These are phyloP conservation scores for Antheraea yamamai DNA, from an alignment of 2,888 invertebrate species.

Conservation along the genomic window DNA sequence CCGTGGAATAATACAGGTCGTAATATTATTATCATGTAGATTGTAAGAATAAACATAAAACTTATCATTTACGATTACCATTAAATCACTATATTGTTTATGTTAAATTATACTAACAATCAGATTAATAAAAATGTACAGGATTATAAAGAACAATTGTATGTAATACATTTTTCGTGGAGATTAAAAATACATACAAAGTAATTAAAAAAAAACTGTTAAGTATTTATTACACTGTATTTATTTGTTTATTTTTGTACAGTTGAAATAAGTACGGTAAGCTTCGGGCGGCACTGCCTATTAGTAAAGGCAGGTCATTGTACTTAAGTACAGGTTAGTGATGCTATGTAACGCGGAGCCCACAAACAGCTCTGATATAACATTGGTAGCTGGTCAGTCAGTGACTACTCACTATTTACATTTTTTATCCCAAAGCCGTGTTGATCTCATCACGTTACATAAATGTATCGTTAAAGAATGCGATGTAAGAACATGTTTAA, in stretches of 20 bases:
- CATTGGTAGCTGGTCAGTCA: constrained; percentile 11
- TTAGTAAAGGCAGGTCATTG: background rate
- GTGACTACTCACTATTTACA: constrained; percentile 17
- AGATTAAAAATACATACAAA: background rate
- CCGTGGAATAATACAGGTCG: background rate
- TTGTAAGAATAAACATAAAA: background rate
- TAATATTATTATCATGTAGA: background rate
- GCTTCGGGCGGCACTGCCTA: background rate
- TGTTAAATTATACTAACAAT: background rate
- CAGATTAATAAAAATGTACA: background rate
- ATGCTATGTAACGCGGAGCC: constrained; percentile 31
- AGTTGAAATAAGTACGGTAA: background rate
- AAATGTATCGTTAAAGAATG: constrained; percentile 12
- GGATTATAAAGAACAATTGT: background rate
- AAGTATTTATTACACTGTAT: background rate
- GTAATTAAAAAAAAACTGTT: background rate
- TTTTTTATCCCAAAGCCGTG: constrained; percentile 9
- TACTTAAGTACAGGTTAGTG: constrained; percentile 4
- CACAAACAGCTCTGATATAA: constrained; percentile 13
- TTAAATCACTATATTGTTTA: background rate
- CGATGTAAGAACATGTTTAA: background rate
- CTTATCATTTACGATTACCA: background rate
- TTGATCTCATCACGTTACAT: constrained; percentile 14
- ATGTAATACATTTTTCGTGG: background rate
- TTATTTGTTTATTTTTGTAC: background rate